Base-by-base conservation (phyloP, 2,888 invertebrate genomes). In the Drosophila setosimentum region DNA sequence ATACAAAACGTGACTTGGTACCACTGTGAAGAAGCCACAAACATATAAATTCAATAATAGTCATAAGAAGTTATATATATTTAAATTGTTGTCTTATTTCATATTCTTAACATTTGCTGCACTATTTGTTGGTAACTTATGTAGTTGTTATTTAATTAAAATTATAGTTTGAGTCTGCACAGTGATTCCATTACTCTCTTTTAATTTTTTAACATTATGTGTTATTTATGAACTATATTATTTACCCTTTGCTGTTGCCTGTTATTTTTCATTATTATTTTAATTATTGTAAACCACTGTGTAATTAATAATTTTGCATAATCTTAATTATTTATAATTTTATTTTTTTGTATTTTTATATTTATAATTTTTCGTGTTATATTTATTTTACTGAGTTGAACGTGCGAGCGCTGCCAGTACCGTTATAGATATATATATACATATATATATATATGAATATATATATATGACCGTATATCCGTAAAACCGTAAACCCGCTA, bases 401-500 rank as follows among this genome's bases (percentile, higher is more conserved):
- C n/a, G 48, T 58, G 59, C 35, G 30, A 24, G 45, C 64, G 59
- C 49, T 60, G 21, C 21, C 40, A 30, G 16, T 57, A 35, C 27
- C 70, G 70, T 70, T 66, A 54, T 50, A 11, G 3, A n/a, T 30
- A 32, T 7, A 50, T 21, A 18, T 50, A n/a, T 11, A 32, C 7
- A 50, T 21, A 10, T 51, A n/a, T n/a, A 16, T 74, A 37, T 37
- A 57, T n/a, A n/a, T n/a, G n/a, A n/a, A n/a, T n/a, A 50, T 21
- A 10, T 51, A n/a, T n/a, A 16, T 74, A 37, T 37, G 51, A 57
- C 54, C 68, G 73, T 72, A 53, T 58, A 74, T 30, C 51, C 68
- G 68, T 69, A 54, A 49, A 72, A 57, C 32, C 61, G 65, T 69
- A 69, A 49, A 72, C 32, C 40, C 67, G 73, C 61, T 49, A 60